A percentile compares a stretch with the other conserved stretches of the same genome.
Conservation (phyloP, 1,140 invertebrate species). For the Papilio dardanus region DNA sequence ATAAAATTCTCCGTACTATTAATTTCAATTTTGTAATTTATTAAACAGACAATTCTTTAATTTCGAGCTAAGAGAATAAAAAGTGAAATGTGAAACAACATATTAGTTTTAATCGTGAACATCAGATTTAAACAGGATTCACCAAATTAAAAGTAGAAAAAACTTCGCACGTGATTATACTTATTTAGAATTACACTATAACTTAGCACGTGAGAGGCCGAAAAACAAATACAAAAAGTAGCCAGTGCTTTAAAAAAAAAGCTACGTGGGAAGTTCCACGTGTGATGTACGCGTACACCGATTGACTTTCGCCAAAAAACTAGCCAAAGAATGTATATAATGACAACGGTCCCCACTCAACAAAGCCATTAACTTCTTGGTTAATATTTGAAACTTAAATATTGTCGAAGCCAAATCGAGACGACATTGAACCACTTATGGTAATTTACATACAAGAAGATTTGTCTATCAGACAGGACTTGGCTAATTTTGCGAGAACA, state of each 20-base stretch:
- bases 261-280: background rate
- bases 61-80: no score
- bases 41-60: no score
- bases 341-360: conserved; percentile 1
- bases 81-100: no score
- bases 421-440: conserved; percentile 6
- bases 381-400: conserved; percentile 4
- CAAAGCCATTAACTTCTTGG: conserved; percentile 10
- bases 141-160: background rate
- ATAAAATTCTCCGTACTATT: no score
- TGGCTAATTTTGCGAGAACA: background rate
- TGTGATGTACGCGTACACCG: background rate
- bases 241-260: no score
- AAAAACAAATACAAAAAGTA: background rate
- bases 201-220: background rate
- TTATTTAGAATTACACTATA: conserved; percentile 1
- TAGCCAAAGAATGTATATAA: background rate
- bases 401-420: background rate
- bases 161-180: background rate
- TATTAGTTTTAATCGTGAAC: background rate
- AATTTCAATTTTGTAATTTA: no score
- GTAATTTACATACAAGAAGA: background rate
- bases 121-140: background rate
- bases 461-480: conserved; percentile 9
- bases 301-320: conserved; percentile 13